Base-by-base conservation (phyloP, 2,797 vertebrate species). In the Sebastes paucispinis region DNA sequence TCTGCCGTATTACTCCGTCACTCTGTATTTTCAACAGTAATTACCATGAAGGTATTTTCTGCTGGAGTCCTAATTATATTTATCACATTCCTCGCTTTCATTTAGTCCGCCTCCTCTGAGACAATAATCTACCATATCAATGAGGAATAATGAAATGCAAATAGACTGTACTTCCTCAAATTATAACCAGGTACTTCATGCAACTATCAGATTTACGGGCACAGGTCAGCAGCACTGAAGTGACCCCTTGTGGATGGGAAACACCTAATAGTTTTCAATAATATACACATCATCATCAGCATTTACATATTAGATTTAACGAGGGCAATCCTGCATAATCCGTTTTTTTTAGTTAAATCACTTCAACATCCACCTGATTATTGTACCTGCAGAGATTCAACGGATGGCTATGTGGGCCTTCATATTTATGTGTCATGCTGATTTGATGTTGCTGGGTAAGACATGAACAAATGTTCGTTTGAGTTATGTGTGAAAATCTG, bases 1-100 rank as follows among this genome's bases (percentile, higher is more conserved):
- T 85, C 86, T 82, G 81, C 82, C 57, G 9, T 80, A 89, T 88
- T 80, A 92, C 85, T 69, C 79, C 20, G 29, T 79, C 69, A 63
- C 85, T 85, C 81, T 89, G 78, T 87, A 79, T 92, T 90, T 92
- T 86, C 75, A 88, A 58, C 82, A 74, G 71, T 91, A 91, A 94
- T 93, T 92, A 90, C 87, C 78, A 73, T 84, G 80, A 91, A 85
- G 82, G 79, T 77, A 70, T 87, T 92, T 89, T 91, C 81, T 91
- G 82, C 82, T 92, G 57, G 75, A 85, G 59, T 84, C 82, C 77
- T 81, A 82, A 88, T 92, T 90, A 89, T 80, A 89, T 91, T 90
- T 75, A 87, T 86, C 74, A 78, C 77, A 83, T 67, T 87, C 81
- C 82, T 77, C 59, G 20, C 75, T 87, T 81, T 88, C 87, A 89